A percentile compares a stretch with the other conserved stretches of the same genome.
Conservation (phyloP, 2,888 invertebrate genomes). For the Meteorus cinctellus region DNA sequence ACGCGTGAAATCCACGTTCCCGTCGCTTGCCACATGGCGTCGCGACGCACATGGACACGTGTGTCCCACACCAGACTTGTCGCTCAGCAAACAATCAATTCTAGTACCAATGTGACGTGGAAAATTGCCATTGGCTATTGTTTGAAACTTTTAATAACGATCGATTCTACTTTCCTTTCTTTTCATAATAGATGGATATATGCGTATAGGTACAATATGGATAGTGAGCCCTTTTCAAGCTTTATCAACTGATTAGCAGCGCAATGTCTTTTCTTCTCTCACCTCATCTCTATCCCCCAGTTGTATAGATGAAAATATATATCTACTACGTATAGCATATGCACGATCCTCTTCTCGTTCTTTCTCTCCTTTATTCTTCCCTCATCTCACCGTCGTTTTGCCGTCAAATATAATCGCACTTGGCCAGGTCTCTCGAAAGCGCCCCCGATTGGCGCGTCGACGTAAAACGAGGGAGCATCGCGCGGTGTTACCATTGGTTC, state of each 20-base stretch:
- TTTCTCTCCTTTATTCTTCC: conserved; percentile 29
- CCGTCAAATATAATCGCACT: conserved; percentile 39
- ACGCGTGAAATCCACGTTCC: conserved; percentile 49
- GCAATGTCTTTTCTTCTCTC: conserved; percentile 18
- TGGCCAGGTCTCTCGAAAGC: conserved; percentile 19
- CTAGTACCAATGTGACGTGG: conserved; percentile 42
- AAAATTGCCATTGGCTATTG: conserved; percentile 16
- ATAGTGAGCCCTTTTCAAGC: background rate
- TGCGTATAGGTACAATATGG: background rate
- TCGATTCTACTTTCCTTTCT: conserved; percentile 13
- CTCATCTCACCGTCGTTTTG: conserved; percentile 13
- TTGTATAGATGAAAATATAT: background rate
- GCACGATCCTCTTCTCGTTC: conserved; percentile 18
- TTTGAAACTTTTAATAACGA: background rate
- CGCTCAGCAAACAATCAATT: conserved; percentile 65
- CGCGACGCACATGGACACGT: conserved; percentile 59
- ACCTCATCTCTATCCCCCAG: conserved; percentile 11
- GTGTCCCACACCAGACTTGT: conserved; percentile 64
- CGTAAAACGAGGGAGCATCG: conserved; percentile 58
- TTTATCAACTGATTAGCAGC: background rate
- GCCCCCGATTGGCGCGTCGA: conserved; percentile 39
- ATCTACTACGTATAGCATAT: background rate
- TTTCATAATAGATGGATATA: conserved; percentile 11
- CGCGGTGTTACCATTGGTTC: conserved; percentile 61
- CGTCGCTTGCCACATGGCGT: conserved; percentile 68